Base-by-base conservation (phyloP, 2,888 invertebrate genomes). In the Germaria angustata region DNA sequence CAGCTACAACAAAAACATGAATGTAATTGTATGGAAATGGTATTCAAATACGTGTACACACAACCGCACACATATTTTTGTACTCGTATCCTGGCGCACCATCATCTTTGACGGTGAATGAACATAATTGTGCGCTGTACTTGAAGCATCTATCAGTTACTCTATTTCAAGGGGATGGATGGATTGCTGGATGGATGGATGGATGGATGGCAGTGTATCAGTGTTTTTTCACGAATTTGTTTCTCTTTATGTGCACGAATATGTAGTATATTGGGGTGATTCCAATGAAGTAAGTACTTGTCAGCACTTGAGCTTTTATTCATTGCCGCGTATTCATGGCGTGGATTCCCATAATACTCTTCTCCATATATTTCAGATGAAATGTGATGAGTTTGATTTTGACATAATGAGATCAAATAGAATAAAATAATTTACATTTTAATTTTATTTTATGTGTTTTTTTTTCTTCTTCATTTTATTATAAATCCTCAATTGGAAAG, bases 1-100 rank as follows among this genome's bases (percentile, higher is more conserved):
- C 44, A 65, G 49, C 71, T 28, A 53, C 69, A 63, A 22, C 36
- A 61, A 44, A 17, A 77, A 72, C 57, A 73, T 77, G 69, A 53
- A 82, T 39, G 79, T 82, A 79, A 82, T 82, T 79, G 82, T 76
- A 82, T 79, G 79, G 79, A 82, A 82, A 79, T 76, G 66, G 39
- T 17, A 73, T 78, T 55, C 77, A 61, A 63, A 44, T 17, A 53
- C 13, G n/a, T 34, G 22, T 28, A n/a, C 22, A 46, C 20, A 66
- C 41, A 55, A 39, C 2, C 9, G 9, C 39, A 55, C 46, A 66
- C 59, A 77, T 77, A 41, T 77, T 57, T 61, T 28, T 2, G 9
- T 32, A 15, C 39, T 9, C 32, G 32, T 15, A 59, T 63, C 34
- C 61, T 63, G 69, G 78, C 77, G 77, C 81, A 81, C 57, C 77